These are phyloP conservation scores for Azorinus chamasolen DNA, from an alignment of 2,888 invertebrate species.

Conservation along the genomic window DNA sequence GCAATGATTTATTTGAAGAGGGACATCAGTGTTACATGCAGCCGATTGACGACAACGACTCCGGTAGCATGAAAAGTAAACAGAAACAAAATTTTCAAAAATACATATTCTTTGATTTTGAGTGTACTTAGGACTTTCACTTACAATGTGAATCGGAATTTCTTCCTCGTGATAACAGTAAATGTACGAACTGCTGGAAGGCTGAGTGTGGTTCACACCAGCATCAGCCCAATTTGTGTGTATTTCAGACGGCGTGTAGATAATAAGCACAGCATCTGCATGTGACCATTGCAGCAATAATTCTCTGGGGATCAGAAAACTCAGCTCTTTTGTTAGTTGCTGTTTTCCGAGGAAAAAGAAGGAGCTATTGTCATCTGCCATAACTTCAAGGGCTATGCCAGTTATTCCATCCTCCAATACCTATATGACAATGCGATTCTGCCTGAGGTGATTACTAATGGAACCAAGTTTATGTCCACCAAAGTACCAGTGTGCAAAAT, in stretches of 20 bases:
- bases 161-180: constrained; percentile 9
- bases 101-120: constrained; percentile 1
- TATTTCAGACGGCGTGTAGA: constrained; percentile 39
- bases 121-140: not conserved
- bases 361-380: constrained; percentile 50
- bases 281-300: constrained; percentile 36
- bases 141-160: not conserved
- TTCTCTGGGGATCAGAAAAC: constrained; percentile 27
- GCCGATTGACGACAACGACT: constrained; percentile 11
- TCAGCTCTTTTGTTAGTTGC: constrained; percentile 47
- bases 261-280: constrained; percentile 11
- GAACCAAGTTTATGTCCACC: constrained; percentile 36
- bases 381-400: constrained; percentile 60
- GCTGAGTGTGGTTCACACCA: constrained; percentile 32
- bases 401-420: constrained; percentile 46
- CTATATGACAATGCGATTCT: constrained; percentile 44
- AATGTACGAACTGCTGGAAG: constrained; percentile 51
- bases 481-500: constrained; percentile 26
- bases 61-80: not conserved
- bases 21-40: constrained; percentile 47
- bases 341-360: constrained; percentile 39
- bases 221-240: constrained; percentile 48
- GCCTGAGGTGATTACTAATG: constrained; percentile 40
- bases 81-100: not conserved
- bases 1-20: constrained; percentile 36